Percentiles rank a stretch among this genome's conserved stretches.
These are phyloP conservation scores for Solen grandis DNA, from an alignment of 1,140 invertebrate genomes.

Conservation along the genomic window DNA sequence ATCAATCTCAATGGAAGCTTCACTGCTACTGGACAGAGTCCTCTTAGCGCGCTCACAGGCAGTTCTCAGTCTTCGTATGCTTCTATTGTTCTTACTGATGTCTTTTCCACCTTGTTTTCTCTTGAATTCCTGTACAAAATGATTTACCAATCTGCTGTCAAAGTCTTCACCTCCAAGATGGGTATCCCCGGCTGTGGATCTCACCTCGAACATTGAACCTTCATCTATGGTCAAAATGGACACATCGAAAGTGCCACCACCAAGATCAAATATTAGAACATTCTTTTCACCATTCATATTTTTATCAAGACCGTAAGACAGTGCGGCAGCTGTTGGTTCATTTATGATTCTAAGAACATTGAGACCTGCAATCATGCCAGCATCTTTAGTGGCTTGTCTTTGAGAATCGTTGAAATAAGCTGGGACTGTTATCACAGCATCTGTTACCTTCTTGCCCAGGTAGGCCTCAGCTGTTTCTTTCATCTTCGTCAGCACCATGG, in stretches of 20 bases:
- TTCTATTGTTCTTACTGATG: constrained; percentile 92
- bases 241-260: constrained; percentile 78
- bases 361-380: constrained; percentile 80
- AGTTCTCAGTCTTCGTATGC: constrained; percentile 94
- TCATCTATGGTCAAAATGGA: constrained; percentile 75
- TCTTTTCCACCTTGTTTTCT: constrained; percentile 98
- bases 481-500: too few relatives aligned
- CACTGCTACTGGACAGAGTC: constrained; percentile 95
- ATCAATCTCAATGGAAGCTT: too few relatives aligned
- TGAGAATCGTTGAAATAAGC: too few relatives aligned
- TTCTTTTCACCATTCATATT: constrained; percentile 82
- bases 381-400: too few relatives aligned
- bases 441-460: too few relatives aligned
- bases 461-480: too few relatives aligned
- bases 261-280: too few relatives aligned
- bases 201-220: too few relatives aligned
- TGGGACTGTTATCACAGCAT: too few relatives aligned
- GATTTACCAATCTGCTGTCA: constrained; percentile 87
- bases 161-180: constrained; percentile 87
- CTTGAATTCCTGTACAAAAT: constrained; percentile 84
- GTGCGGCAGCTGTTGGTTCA: constrained; percentile 82
- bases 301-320: constrained; percentile 82
- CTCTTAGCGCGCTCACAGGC: constrained; percentile 98
- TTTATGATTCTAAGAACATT: too few relatives aligned
- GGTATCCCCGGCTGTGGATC: constrained; percentile 83